Base-by-base conservation (phyloP, 2,113 vertebrate species). In the Pelodiscus sinensis region DNA sequence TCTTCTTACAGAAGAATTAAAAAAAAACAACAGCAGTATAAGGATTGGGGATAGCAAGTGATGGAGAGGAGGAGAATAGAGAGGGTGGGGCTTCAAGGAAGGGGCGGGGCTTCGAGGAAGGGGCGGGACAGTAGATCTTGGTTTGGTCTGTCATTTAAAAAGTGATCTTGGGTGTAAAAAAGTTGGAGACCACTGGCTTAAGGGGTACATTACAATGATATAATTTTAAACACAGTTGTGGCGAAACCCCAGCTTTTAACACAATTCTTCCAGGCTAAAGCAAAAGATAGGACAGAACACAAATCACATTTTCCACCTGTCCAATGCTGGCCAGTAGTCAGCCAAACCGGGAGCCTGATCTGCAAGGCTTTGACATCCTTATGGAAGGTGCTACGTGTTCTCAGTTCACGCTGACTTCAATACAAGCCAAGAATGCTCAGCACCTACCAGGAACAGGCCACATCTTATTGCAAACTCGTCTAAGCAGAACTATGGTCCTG, bases 191-290 rank as follows among this genome's bases (percentile, higher is more conserved):
- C n/a, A n/a, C n/a, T n/a, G n/a, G 60, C 83, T 83, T 38, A 65
- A 94, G 82, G 89, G 77, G 75, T 24, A 77, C 6, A 55, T 94
- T 88, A 71, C 54, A n/a, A 87, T 88, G 78, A 50, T n/a, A 13
- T 87, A 92, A 85, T 55, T 82, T 56, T 93, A 93, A 87, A 92
- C 24, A 79, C 11, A 38, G 38, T 38, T 82, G 71, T 19, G 4
- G 55, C 52, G 60, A 90, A 79, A 88, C 84, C 54, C 82, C 54
- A 55, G 54, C 4, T 57, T 90, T 78, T 56, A 58, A 10, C 38
- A 25, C 77, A 88, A 92, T 81, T 71, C 89, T 86, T 86, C 82
- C 52, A 79, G 18, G 24, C 85, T 92, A 71, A 21, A 44, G 89
- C 79, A 81, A 86, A 90, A 79, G 79, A 84, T 18, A 82, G 89